phyloP scores from a whole-genome alignment of 2,113 vertebrate genomes.

The Callopanchax toddi region DNA sequence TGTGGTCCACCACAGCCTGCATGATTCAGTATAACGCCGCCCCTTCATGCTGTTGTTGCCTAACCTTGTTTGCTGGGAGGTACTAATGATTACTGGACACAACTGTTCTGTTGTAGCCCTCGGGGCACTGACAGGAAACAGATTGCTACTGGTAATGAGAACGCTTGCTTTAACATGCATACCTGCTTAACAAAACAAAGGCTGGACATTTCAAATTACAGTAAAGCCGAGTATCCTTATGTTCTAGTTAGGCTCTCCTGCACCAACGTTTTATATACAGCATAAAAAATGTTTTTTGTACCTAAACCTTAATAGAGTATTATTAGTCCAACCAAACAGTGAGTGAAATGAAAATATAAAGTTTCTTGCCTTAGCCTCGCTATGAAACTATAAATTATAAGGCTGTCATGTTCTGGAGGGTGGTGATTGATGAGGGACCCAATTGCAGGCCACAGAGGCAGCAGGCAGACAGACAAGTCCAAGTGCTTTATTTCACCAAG shows the following conservation, averaged over 20 bases:
- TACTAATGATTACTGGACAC: not conserved
- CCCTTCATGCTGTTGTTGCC: not conserved
- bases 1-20: not conserved
- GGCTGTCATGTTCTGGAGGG: too few relatives aligned
- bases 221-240: not conserved
- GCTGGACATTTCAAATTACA: not conserved
- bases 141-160: constrained; percentile 1
- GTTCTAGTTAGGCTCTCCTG: too few relatives aligned
- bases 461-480: too few relatives aligned
- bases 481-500: too few relatives aligned
- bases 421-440: too few relatives aligned
- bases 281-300: too few relatives aligned
- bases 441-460: too few relatives aligned
- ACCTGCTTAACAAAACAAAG: not conserved
- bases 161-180: not conserved
- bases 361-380: not conserved
- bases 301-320: too few relatives aligned
- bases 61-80: not conserved
- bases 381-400: too few relatives aligned
- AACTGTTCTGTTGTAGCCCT: constrained; percentile 1
- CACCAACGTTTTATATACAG: too few relatives aligned
- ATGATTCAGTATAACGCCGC: not conserved
- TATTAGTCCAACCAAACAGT: not conserved
- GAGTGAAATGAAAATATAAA: not conserved
- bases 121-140: not conserved